These are phyloP conservation scores for Chrysomallon squamiferum DNA, from an alignment of 1,140 invertebrate genomes.

Conservation along the genomic window DNA sequence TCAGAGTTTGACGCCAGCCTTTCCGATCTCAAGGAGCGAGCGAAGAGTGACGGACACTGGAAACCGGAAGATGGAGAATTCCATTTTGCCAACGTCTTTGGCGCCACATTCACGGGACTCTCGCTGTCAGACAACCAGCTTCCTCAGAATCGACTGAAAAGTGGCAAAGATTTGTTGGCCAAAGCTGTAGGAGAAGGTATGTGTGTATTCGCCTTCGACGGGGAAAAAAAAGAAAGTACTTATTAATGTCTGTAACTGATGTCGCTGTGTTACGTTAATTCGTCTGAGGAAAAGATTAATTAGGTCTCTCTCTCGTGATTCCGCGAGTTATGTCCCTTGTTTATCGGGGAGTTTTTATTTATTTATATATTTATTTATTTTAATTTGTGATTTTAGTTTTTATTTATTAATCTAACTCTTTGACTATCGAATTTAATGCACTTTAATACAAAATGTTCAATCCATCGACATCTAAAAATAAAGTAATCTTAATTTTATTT, in stretches of 20 bases:
- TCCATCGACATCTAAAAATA: too few relatives aligned
- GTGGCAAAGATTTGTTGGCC: slow-evolving; percentile 26
- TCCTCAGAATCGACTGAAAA: slow-evolving; percentile 16
- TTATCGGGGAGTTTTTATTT: too few relatives aligned
- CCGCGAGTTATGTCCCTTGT: too few relatives aligned
- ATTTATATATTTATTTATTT: too few relatives aligned
- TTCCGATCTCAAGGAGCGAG: slow-evolving; percentile 70
- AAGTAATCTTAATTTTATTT: too few relatives aligned
- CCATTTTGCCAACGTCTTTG: slow-evolving; percentile 56
- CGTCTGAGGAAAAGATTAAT: background rate
- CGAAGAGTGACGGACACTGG: slow-evolving; percentile 71
- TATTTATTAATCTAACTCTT: too few relatives aligned
- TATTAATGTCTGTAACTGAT: background rate
- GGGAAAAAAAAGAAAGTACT: background rate
- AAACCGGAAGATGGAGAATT: slow-evolving; percentile 65
- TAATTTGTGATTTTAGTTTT: too few relatives aligned
- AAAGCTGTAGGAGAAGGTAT: slow-evolving; percentile 23
- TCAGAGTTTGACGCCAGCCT: slow-evolving; percentile 76
- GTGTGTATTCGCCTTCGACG: background rate
- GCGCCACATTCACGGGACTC: slow-evolving; percentile 15
- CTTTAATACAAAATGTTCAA: too few relatives aligned
- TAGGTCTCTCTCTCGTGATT: too few relatives aligned
- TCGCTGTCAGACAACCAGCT: slow-evolving; percentile 16
- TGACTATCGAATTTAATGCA: too few relatives aligned
- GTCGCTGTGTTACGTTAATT: background rate